Conservation (phyloP, 2,888 invertebrate genomes). For the Ecliptopera silaceata region DNA sequence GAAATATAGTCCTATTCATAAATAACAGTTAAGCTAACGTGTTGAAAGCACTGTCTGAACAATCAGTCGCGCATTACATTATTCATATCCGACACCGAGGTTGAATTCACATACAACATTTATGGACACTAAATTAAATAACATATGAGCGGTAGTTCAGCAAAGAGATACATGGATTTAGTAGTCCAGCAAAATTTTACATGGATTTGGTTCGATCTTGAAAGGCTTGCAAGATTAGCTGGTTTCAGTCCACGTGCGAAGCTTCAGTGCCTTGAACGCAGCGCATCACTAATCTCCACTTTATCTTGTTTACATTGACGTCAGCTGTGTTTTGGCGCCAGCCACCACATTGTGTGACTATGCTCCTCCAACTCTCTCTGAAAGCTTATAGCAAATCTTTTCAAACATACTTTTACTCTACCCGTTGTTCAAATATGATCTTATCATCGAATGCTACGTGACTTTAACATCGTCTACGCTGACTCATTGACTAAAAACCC, state of each 20-base stretch:
- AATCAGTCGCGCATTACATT: constrained; percentile 49
- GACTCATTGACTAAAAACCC: constrained; percentile 16
- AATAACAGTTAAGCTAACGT: constrained; percentile 20
- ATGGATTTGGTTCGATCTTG: constrained; percentile 38
- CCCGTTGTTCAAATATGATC: constrained; percentile 6
- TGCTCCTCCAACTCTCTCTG: not conserved
- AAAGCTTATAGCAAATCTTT: constrained; percentile 1
- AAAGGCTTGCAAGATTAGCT: constrained; percentile 16
- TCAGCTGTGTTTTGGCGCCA: constrained; percentile 43
- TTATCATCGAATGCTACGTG: constrained; percentile 30
- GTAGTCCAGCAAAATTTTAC: too few species aligned
- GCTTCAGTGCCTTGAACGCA: constrained; percentile 41
- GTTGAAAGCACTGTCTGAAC: constrained; percentile 62
- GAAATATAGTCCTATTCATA: constrained; percentile 6
- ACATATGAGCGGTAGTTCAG: constrained; percentile 26
- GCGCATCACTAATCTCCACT: constrained; percentile 32
- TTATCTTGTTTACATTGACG: constrained; percentile 51
- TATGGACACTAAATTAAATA: constrained; percentile 20
- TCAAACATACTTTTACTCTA: not conserved
- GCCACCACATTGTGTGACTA: not conserved
- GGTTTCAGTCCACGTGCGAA: constrained; percentile 26
- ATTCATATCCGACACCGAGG: constrained; percentile 60
- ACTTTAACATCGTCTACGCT: constrained; percentile 26
- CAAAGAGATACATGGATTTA: too few species aligned
- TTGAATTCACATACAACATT: constrained; percentile 61